Percentiles rank a stretch among this genome's conserved stretches.
phyloP scores from a whole-genome alignment of 2,888 invertebrate genomes.

The Lithophane leautieri region DNA sequence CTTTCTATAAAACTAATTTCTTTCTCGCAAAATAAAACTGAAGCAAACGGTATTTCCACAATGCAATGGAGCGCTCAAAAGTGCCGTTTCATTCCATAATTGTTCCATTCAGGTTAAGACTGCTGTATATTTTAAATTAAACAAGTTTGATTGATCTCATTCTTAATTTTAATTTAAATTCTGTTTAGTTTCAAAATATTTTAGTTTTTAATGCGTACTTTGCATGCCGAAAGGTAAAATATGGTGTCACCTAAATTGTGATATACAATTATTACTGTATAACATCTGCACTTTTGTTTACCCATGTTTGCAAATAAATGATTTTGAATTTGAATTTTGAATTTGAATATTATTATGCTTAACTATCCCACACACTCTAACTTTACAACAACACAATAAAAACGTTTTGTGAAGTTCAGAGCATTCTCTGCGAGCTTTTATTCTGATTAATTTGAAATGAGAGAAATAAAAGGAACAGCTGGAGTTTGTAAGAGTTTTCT shows the following conservation, averaged over 20 bases:
- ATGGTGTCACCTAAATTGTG: too few species aligned
- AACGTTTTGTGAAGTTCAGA: constrained; percentile 13
- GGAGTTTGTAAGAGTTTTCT: background rate
- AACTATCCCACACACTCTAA: constrained; percentile 26
- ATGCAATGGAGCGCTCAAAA: constrained; percentile 7
- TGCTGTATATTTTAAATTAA: too few species aligned
- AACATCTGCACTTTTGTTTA: too few species aligned
- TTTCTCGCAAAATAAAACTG: background rate
- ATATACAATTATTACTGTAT: too few species aligned
- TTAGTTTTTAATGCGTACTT: too few species aligned
- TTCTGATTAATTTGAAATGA: constrained; percentile 27
- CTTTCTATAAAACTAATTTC: constrained; percentile 6
- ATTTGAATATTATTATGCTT: too few species aligned
- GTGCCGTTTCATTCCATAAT: background rate
- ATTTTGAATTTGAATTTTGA: too few species aligned
- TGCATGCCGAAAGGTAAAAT: too few species aligned
- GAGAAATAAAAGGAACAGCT: background rate
- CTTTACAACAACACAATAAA: constrained; percentile 20
- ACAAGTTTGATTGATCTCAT: too few species aligned
- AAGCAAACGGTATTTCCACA: constrained; percentile 4
- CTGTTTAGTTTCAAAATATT: too few species aligned
- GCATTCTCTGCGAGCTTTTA: constrained; percentile 24
- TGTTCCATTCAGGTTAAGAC: constrained; percentile 12
- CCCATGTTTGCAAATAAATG: too few species aligned
- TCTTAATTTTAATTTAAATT: too few species aligned